Evolutionary conservation across 1,140 invertebrate species (phyloP).

Genomic region (Drosophila arawakana): DNA sequence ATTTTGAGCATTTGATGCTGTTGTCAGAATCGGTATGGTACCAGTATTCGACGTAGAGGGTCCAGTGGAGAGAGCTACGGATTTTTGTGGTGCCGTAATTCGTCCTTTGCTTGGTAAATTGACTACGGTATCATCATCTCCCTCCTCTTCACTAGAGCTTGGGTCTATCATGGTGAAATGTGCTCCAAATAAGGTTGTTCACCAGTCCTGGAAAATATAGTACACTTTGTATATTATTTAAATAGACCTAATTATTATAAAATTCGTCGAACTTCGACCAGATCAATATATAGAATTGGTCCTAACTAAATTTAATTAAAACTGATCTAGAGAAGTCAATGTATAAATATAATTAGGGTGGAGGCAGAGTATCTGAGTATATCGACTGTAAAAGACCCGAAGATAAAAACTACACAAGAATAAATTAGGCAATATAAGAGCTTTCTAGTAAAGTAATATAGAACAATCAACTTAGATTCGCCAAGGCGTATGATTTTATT

Average conservation of each 20-base stretch:
- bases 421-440: too few species aligned
- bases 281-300: too few species aligned
- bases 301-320: too few species aligned
- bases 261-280: too few species aligned
- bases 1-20: slow-evolving; percentile 49
- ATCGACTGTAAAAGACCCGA: too few species aligned
- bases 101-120: slow-evolving; percentile 62
- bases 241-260: not conserved
- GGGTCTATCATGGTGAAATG: slow-evolving; percentile 91
- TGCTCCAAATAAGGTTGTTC: not conserved
- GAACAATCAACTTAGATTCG: too few species aligned
- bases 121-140: slow-evolving; percentile 91
- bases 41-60: slow-evolving; percentile 4
- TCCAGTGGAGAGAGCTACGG: slow-evolving; percentile 14
- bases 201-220: not conserved
- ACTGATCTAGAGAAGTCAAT: too few species aligned
- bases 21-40: slow-evolving; percentile 13
- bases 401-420: too few species aligned
- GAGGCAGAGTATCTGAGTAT: too few species aligned
- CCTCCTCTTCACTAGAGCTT: slow-evolving; percentile 94
- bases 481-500: too few species aligned
- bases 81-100: slow-evolving; percentile 36
- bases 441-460: too few species aligned
- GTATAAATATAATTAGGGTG: too few species aligned
- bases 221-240: not conserved